Base-by-base conservation (phyloP, 1,140 invertebrate genomes). In the Lysiphlebus fabarum region DNA sequence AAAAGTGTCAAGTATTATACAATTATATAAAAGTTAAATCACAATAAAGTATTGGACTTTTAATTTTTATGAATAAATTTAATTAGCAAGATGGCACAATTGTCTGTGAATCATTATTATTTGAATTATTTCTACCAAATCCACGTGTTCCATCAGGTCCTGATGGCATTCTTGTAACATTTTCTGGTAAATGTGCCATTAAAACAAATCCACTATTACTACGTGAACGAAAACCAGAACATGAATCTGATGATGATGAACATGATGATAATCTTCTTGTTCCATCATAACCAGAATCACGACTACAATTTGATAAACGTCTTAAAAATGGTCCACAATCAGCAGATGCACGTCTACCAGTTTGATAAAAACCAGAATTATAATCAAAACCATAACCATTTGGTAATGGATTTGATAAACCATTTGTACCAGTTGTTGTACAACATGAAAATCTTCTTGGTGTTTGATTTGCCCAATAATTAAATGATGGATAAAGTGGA, bases 121-220 rank as follows among this genome's bases (percentile, higher is more conserved):
- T 14, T 10, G 26, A 43, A 12, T 55, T 55, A 26, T 40, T 60
- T 14, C 76, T 66, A 12, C 70, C 71, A 65, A 95, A 94, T 36
- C 92, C 92, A 51, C 84, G 82, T 33, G 89, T 90, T 26, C 91
- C 91, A 76, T 93, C 91, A 5, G 92, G 92, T 7, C 90, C 92
- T 58, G 85, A 82, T 0, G 92, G 92, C 73, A 90, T 81, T 40
- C 92, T 83, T n/a, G 91, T 81, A 11, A 90, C 82, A 62, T 87
- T 87, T 49, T 87, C 87, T 12, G 81, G 81, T 14, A 82, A 63
- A 65, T 82, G 82, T 7, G 70, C 66, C 53, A 76, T 71, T 7
- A 75, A 76, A 5, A 81, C 76, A 40, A 80, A 70, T 58, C 71
- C 73, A 53, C 82, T 84, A 63, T 84, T 85, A 61, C 82, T 84